A percentile compares a stretch with the other conserved stretches of the same genome.
Evolutionary conservation across 2,888 invertebrate genomes (phyloP).

Genomic region (Acholoe squamosa): DNA sequence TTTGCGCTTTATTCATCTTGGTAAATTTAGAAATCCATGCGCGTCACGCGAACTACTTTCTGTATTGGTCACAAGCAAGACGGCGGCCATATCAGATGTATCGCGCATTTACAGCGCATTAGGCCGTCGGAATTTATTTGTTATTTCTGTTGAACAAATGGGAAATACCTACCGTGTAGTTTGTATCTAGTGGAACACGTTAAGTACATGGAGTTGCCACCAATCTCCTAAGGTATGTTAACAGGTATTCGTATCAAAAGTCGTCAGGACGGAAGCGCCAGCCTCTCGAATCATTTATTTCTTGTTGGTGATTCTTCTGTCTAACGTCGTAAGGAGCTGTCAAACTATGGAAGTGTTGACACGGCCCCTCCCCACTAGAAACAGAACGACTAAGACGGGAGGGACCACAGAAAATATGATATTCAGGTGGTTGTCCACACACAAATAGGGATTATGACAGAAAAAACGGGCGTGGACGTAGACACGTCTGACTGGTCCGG

Average conservation of each 20-base stretch:
- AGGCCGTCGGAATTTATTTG: slow-evolving; percentile 57
- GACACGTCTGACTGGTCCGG: too few relatives aligned
- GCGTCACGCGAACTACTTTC: slow-evolving; percentile 42
- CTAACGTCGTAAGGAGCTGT: slow-evolving; percentile 43
- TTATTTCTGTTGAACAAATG: slow-evolving; percentile 24
- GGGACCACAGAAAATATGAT: too few relatives aligned
- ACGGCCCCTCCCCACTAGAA: background rate
- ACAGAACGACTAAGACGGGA: too few relatives aligned
- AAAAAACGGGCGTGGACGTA: too few relatives aligned
- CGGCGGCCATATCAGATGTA: slow-evolving; percentile 57
- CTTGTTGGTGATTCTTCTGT: background rate
- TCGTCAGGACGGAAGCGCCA: slow-evolving; percentile 39
- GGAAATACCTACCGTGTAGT: background rate
- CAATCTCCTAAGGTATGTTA: background rate
- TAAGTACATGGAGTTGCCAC: background rate
- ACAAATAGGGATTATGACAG: too few relatives aligned
- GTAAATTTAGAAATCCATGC: background rate
- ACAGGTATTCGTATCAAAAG: background rate
- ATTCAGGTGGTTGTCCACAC: too few relatives aligned
- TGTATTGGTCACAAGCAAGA: slow-evolving; percentile 50
- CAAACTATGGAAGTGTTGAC: slow-evolving; percentile 5
- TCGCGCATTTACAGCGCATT: slow-evolving; percentile 29
- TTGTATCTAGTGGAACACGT: background rate
- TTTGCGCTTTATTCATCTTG: too few relatives aligned
- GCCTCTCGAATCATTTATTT: background rate